Evolutionary conservation across 2,113 vertebrate genomes (phyloP).

Genomic region (Nerophis lumbriciformis): DNA sequence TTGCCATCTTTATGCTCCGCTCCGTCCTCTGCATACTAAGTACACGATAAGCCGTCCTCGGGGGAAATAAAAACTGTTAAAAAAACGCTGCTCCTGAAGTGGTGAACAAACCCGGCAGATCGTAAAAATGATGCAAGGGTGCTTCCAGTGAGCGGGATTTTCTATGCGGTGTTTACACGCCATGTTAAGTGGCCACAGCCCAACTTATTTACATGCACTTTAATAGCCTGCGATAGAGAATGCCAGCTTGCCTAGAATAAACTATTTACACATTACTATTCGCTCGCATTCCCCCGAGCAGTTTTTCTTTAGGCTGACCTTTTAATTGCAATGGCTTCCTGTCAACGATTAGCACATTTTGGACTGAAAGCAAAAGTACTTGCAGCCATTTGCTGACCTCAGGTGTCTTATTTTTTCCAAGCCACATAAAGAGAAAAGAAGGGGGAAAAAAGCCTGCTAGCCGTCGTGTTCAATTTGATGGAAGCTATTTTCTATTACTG

Average conservation of each 20-base stretch:
- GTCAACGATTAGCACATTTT: constrained; percentile 28
- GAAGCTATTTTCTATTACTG: constrained; percentile 10
- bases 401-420: constrained; percentile 28
- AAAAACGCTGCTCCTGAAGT: constrained; percentile 41
- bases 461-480: neutral
- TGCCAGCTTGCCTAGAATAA: constrained; percentile 42
- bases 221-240: constrained; percentile 50
- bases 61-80: constrained; percentile 45
- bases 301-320: constrained; percentile 28
- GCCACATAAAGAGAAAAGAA: constrained; percentile 4
- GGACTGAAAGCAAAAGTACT: constrained; percentile 26
- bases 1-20: constrained; percentile 38
- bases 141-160: constrained; percentile 27
- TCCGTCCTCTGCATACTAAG: constrained; percentile 50
- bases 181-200: constrained; percentile 24
- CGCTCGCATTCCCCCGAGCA: constrained; percentile 31
- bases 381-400: constrained; percentile 29
- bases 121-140: constrained; percentile 44
- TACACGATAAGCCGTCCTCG: constrained; percentile 36
- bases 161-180: constrained; percentile 21
- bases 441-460: constrained; percentile 9
- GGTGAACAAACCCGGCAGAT: constrained; percentile 41
- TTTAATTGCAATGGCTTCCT: constrained; percentile 40
- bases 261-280: constrained; percentile 47
- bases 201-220: constrained; percentile 43